phyloP scores from a whole-genome alignment of 1,140 invertebrate genomes.

The Rhyacophila brunnea region DNA sequence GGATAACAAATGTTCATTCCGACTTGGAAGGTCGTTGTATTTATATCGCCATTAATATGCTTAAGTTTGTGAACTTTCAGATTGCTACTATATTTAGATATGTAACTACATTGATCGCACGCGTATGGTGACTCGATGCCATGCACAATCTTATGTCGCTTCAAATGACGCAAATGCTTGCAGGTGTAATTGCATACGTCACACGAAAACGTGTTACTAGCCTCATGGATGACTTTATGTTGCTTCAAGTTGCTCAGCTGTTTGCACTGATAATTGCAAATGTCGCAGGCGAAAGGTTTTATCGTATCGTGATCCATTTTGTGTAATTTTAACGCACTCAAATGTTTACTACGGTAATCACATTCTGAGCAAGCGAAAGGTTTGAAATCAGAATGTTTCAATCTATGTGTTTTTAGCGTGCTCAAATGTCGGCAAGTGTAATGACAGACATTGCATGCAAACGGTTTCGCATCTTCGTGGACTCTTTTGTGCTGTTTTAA shows the following conservation, averaged over 20 bases:
- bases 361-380: slow-evolving; percentile 1
- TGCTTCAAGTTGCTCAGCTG: background rate
- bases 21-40: too few species aligned
- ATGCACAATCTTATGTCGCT: background rate
- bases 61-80: too few species aligned
- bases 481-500: background rate
- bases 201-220: background rate
- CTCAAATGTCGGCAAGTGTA: background rate
- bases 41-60: too few species aligned
- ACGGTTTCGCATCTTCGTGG: background rate
- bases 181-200: background rate
- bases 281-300: slow-evolving; percentile 6
- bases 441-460: background rate
- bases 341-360: background rate
- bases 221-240: slow-evolving; percentile 7
- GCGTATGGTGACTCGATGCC: too few species aligned
- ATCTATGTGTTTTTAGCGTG: background rate
- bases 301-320: slow-evolving; percentile 6
- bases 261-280: slow-evolving; percentile 6
- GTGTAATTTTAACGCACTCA: slow-evolving; percentile 7
- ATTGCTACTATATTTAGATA: too few species aligned
- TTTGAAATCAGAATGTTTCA: background rate
- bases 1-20: too few species aligned
- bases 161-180: background rate
- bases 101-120: too few species aligned